Base-by-base conservation (phyloP, 2,113 vertebrate genomes). In the Nibea albiflora region DNA sequence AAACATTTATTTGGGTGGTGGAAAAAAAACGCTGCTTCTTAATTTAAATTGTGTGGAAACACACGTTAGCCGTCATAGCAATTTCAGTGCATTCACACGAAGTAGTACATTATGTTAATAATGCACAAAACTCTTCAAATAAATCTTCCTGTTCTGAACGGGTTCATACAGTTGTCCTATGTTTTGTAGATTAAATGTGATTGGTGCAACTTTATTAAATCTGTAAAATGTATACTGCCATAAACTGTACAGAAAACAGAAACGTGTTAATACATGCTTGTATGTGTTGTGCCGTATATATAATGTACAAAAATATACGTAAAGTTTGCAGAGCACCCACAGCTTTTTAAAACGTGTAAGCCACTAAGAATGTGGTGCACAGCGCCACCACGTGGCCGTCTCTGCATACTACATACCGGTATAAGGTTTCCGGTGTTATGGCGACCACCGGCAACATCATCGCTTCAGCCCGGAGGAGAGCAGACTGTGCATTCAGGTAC, bases 381-480 rank as follows among this genome's bases (percentile, higher is more conserved):
- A 57, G 87, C 92, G 73, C 90, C 94, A 53, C 72, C 85, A 70
- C 42, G 78, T 77, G 94, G 69, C 28, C 3, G 22, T 14, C 3
- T 0, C 4, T 11, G 0, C 1, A 1, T 47, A 84, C 2, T 60
- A 67, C 87, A 83, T 0, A 11, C 80, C 88, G 85, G 89, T 57
- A 26, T 65, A n/a, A 91, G 86, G 60, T 95, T 95, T 96, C 95
- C 94, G 95, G 95, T 96, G 90, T 94, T 92, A 96, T 96, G 95
- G 94, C 94, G 94, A 92, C 94, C 78, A 86, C 92, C 88, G 86
- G 80, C 85, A 81, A 73, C 78, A 77, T 44, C 83, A 35, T 79
- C 72, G 64, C 82, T 69, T 83, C 87, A 78, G 62, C 87, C 66
- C 72, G 80, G 73, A 78, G 56, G 70, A 74, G 2, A 63, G 49